Evolutionary conservation across 2,888 invertebrate species (phyloP).

Genomic region (Opisthograptis luteolata): DNA sequence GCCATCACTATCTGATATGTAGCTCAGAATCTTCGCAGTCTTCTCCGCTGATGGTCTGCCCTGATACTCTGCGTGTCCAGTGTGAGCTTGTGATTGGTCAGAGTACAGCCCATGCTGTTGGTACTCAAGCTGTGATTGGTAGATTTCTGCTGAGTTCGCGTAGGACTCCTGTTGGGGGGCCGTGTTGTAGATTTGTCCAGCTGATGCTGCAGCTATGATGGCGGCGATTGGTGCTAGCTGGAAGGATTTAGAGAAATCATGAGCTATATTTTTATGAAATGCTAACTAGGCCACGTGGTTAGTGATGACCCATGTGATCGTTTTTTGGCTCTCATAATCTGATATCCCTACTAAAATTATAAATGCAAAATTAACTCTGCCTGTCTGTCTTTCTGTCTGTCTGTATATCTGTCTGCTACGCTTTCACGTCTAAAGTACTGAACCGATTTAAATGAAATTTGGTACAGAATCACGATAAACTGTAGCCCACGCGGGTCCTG

Average conservation of each 20-base stretch:
- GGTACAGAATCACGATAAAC: too few species aligned
- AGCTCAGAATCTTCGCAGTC: constrained; percentile 59
- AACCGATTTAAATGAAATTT: too few species aligned
- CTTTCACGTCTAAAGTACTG: too few species aligned
- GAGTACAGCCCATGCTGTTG: constrained; percentile 55
- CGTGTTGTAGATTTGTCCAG: constrained; percentile 54
- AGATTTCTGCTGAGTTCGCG: constrained; percentile 53
- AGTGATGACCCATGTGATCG: too few species aligned
- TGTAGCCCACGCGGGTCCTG: too few species aligned
- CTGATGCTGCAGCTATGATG: constrained; percentile 60
- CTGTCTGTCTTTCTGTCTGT: too few species aligned
- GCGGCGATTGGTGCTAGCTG: constrained; percentile 59
- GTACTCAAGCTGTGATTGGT: constrained; percentile 59
- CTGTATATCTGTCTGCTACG: too few species aligned
- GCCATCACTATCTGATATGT: constrained; percentile 57
- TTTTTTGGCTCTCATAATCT: too few species aligned
- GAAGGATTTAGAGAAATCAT: constrained; percentile 27
- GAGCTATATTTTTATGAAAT: not conserved
- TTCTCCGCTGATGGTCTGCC: constrained; percentile 49
- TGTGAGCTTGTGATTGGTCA: constrained; percentile 51
- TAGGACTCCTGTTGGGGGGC: constrained; percentile 41
- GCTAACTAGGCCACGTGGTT: too few species aligned
- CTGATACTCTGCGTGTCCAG: constrained; percentile 33
- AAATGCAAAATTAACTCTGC: too few species aligned
- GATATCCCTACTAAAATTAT: too few species aligned